Evolutionary conservation across 2,113 vertebrate genomes (phyloP), one percentile per base, ranked within the genome.

Genomic region (Notiomystis cincta): DNA sequence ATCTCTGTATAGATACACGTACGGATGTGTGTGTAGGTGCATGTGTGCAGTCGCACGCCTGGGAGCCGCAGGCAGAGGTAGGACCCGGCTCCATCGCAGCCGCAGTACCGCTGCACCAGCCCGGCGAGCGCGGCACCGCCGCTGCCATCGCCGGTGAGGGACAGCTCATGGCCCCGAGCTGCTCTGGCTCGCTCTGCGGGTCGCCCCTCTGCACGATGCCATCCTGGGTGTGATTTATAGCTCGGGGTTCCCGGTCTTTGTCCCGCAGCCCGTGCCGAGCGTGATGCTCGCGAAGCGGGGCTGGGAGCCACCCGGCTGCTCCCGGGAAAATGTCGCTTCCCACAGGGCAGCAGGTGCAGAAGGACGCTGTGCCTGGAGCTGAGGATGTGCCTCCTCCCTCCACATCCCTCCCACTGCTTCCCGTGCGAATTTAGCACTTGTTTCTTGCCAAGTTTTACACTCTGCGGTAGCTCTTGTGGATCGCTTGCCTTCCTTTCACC

Each of bases 1-100:
- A 0, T 78, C 6, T 38, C 18, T 7, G 18, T 27, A 0, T 53
- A 2, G 6, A 1, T 11, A 19, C 33, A 7, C 12, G 28, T 16
- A 53, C 1, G n/a, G 56, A 4, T 61, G 47, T 25, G 2, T 38
- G 0, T 78, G 45, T 23, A 17, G 18, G 48, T 35, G 33, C 22
- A 0, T 51, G 38, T 44, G 33, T 77, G 62, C 69, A 37, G 61
- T 47, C 6, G 38, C 51, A 27, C 18, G 10, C 9, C 19, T 1
- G 81, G 81, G 22, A 42, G 75, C 57, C 7, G 76, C 85, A 5
- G 75, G 86, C 76, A 33, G 66, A 1, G 50, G 57, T 4, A 1
- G 48, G 8, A 4, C 31, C 1, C 6, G 58, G 76, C 67, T 57
- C 67, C 51, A 7, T 33, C 18, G 76, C 86, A 42, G 86, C 60